Evolutionary conservation across 2,113 vertebrate species (phyloP), one percentile per base, ranked within the genome.

Genomic region (Ptychochromis oligacanthus): DNA sequence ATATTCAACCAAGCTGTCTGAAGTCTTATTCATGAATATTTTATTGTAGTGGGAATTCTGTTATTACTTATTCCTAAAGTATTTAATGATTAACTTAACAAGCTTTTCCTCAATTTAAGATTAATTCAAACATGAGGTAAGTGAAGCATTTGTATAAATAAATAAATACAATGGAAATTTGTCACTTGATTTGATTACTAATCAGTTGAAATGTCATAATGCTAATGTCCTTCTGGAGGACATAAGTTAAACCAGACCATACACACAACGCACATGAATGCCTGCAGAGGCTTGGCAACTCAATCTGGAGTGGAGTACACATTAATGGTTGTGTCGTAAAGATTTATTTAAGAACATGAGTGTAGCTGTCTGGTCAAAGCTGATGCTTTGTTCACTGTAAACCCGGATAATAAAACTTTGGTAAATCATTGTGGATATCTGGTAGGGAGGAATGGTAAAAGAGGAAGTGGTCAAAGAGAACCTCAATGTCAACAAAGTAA

Each of bases 361-460:
- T 72, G 13, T 8, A 54, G 26, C 43, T 8, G 26, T 43, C 43
- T 1, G 26, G 43, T 52, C 26, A 20, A 52, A 40, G 67, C 67
- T 72, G 46, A 72, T 31, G 46, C 67, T 72, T 72, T 72, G 67
- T 52, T 70, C 65, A 52, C 17, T 70, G 26, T 52, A 52, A 72
- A 52, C 15, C 43, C 67, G 52, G 67, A 26, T 31, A 52, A 52
- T 72, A n/a, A 54, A 70, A 72, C 20, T n/a, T 12, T 72, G 26
- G 67, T 52, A 72, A 72, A 34, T 72, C 46, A 52, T 2, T 72
- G 31, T 54, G 46, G 10, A 31, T 72, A 52, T 52, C 17, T 28
- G 11, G 31, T 28, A 52, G 24, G 67, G 67, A 54, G 67, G 31
- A 72, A 72, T 1, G 15, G 46, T 6, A 17, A 49, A 52, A 8